Evolutionary conservation across 1,140 invertebrate species (phyloP).

Genomic region (Chelonus insularis): DNA sequence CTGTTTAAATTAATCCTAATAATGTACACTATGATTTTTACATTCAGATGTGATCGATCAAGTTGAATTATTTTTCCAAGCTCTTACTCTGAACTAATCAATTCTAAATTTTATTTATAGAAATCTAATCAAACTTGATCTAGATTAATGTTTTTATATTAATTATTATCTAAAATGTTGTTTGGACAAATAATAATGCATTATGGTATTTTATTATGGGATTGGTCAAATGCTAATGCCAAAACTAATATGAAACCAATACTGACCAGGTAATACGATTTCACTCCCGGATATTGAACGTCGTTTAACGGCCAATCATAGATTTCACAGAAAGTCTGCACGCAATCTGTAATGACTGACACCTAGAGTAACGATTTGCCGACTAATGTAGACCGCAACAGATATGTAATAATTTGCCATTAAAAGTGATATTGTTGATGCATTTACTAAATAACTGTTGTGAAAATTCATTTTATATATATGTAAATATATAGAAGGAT

Average conservation of each 20-base stretch:
- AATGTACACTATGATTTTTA: constrained; percentile 47
- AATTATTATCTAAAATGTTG: too few relatives aligned
- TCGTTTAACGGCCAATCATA: constrained; percentile 47
- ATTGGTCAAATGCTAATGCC: too few relatives aligned
- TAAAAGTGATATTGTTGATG: background rate
- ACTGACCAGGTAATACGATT: constrained; percentile 24
- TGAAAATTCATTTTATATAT: too few relatives aligned
- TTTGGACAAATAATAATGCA: too few relatives aligned
- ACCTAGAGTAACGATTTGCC: background rate
- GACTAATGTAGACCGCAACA: background rate
- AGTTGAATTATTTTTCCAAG: too few relatives aligned
- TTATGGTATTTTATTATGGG: too few relatives aligned
- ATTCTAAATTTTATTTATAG: too few relatives aligned
- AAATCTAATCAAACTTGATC: too few relatives aligned
- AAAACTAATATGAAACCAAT: constrained; percentile 39
- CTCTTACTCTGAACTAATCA: too few relatives aligned
- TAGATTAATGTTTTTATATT: too few relatives aligned
- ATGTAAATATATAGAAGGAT: too few relatives aligned
- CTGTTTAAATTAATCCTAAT: constrained; percentile 62
- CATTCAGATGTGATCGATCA: too few relatives aligned
- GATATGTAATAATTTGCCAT: background rate
- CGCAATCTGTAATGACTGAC: background rate
- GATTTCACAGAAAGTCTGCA: constrained; percentile 41
- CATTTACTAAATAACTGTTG: background rate
- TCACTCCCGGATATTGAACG: constrained; percentile 29